Conservation (phyloP, 2,888 invertebrate species). For the Orthonychiurus folsomi region DNA sequence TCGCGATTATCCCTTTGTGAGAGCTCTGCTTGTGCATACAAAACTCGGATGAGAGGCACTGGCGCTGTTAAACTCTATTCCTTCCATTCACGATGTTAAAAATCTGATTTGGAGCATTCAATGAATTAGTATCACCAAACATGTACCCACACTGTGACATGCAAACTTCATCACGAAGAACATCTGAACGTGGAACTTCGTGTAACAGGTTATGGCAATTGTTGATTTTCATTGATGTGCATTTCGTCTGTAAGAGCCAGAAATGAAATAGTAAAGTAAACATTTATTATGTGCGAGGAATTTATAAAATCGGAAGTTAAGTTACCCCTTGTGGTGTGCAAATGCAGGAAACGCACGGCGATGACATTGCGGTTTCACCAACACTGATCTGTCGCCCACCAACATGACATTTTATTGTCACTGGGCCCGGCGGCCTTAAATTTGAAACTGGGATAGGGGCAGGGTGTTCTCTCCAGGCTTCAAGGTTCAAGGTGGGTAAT, state of each 20-base stretch:
- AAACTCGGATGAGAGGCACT: too few species aligned
- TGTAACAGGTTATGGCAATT: slow-evolving; percentile 74
- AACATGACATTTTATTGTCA: slow-evolving; percentile 55
- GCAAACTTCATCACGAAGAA: slow-evolving; percentile 77
- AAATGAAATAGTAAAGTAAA: slow-evolving; percentile 11
- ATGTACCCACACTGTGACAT: slow-evolving; percentile 79
- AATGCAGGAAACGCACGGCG: slow-evolving; percentile 83
- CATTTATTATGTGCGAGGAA: not conserved
- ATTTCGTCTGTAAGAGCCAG: slow-evolving; percentile 60
- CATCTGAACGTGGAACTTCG: slow-evolving; percentile 73
- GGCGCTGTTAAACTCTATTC: too few species aligned
- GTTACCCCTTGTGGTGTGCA: slow-evolving; percentile 77
- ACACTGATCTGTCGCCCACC: slow-evolving; percentile 67
- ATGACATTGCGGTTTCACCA: slow-evolving; percentile 75
- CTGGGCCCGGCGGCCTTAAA: not conserved
- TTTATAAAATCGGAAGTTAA: slow-evolving; percentile 37
- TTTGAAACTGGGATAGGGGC: slow-evolving; percentile 10
- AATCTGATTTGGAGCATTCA: not conserved
- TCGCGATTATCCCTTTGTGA: too few species aligned
- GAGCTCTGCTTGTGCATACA: too few species aligned
- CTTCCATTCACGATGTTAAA: slow-evolving; percentile 7
- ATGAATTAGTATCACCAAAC: slow-evolving; percentile 41
- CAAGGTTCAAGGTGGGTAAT: slow-evolving; percentile 68
- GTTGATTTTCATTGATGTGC: slow-evolving; percentile 76
- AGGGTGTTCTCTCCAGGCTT: slow-evolving; percentile 66